Percentiles rank a stretch among this genome's conserved stretches.
Conservation (phyloP, 1,140 invertebrate species). For the Archivesica marissinica region DNA sequence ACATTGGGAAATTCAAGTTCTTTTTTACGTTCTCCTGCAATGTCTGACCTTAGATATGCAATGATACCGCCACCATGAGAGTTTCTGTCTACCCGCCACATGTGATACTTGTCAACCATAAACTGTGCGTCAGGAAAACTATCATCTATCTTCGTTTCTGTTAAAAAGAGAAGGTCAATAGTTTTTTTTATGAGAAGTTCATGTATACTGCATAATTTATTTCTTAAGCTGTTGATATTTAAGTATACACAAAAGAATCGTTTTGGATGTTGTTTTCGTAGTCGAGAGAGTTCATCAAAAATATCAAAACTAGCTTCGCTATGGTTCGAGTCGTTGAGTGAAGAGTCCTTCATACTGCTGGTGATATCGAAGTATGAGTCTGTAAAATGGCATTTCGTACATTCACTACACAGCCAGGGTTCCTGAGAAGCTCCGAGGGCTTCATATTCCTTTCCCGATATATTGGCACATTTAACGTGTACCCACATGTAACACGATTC, state of each 20-base stretch:
- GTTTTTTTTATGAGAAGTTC: neutral
- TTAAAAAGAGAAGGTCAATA: neutral
- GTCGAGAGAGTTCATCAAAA: neutral
- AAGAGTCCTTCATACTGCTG: no score
- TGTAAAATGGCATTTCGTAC: no score
- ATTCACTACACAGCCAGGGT: neutral
- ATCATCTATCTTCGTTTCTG: conserved; percentile 33
- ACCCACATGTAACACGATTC: conserved; percentile 8
- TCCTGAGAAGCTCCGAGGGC: neutral
- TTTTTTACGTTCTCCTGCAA: conserved; percentile 36
- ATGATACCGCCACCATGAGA: conserved; percentile 23
- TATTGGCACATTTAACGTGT: conserved; percentile 15
- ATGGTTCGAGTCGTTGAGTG: neutral
- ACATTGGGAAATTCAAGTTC: neutral
- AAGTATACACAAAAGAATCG: neutral
- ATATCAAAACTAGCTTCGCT: neutral
- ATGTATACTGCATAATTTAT: conserved; percentile 16
- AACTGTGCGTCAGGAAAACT: conserved; percentile 6
- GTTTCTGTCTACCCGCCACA: conserved; percentile 34
- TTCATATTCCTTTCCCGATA: neutral
- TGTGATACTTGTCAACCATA: neutral
- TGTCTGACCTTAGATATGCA: conserved; percentile 25
- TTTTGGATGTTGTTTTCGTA: neutral
- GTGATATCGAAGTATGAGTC: no score
- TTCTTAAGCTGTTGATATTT: conserved; percentile 30